phyloP scores from a whole-genome alignment of 2,888 invertebrate genomes.

The Drosophila mercatorum region DNA sequence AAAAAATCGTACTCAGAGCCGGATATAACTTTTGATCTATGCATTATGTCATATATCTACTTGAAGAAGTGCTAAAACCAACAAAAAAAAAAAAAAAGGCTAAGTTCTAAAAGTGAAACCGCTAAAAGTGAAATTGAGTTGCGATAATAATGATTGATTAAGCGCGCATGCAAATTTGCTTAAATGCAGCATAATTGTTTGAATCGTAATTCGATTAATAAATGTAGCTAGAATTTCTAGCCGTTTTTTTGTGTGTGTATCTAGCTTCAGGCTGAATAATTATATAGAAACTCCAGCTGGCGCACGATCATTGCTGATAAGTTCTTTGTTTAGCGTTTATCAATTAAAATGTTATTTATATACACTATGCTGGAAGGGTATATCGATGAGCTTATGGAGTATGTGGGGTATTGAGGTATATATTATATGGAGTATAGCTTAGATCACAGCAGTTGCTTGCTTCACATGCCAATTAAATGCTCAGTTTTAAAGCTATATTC shows the following conservation, averaged over 20 bases:
- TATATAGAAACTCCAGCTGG: conserved; percentile 19
- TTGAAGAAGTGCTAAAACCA: not conserved
- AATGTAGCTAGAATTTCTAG: conserved; percentile 20
- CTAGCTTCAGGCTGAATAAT: conserved; percentile 52
- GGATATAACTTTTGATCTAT: conserved; percentile 53
- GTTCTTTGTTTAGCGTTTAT: conserved; percentile 36
- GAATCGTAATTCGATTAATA: conserved; percentile 69
- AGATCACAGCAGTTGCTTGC: not conserved
- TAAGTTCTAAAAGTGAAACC: conserved; percentile 69
- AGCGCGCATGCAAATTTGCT: conserved; percentile 59
- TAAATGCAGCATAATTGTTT: conserved; percentile 70
- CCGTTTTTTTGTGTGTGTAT: too few species aligned
- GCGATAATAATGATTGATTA: conserved; percentile 70
- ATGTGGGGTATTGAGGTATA: not conserved
- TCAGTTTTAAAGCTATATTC: not conserved
- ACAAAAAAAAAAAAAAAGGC: conserved; percentile 16
- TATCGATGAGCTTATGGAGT: not conserved
- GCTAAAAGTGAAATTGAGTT: conserved; percentile 61
- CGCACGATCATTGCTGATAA: not conserved
- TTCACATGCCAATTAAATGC: not conserved
- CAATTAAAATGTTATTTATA: conserved; percentile 1
- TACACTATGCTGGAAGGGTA: not conserved
- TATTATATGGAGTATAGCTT: not conserved
- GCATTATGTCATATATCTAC: conserved; percentile 62
- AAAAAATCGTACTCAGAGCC: conserved; percentile 52